A percentile compares a stretch with the other conserved stretches of the same genome.
phyloP scores from a whole-genome alignment of 2,888 invertebrate genomes.

The Druceiella hillmani region DNA sequence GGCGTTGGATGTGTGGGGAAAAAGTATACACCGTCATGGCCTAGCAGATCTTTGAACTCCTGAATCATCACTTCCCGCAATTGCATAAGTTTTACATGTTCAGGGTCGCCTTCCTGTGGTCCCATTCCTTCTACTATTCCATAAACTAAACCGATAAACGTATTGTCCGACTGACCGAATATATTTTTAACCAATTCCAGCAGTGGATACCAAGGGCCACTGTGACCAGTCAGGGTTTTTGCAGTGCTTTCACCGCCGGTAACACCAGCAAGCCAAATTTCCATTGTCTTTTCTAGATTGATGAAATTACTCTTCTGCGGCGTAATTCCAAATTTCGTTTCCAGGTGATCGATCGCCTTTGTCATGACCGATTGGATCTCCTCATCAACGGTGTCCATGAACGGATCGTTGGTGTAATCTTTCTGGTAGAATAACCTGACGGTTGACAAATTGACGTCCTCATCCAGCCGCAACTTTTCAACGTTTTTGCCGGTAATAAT shows the following conservation, averaged over 20 bases:
- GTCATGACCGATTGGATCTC: conserved; percentile 65
- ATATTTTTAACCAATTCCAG: conserved; percentile 70
- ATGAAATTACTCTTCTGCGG: conserved; percentile 55
- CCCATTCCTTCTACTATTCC: conserved; percentile 61
- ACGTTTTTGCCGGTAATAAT: conserved; percentile 62
- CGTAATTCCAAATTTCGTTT: too few species aligned
- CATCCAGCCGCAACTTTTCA: conserved; percentile 55
- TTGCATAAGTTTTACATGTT: conserved; percentile 54
- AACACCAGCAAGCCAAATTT: conserved; percentile 74
- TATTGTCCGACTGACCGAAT: conserved; percentile 72
- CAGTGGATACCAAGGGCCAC: conserved; percentile 55
- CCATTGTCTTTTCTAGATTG: conserved; percentile 57
- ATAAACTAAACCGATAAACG: conserved; percentile 72
- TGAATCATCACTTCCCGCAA: conserved; percentile 56
- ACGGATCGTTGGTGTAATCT: conserved; percentile 64
- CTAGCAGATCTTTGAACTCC: conserved; percentile 64
- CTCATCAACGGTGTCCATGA: conserved; percentile 66
- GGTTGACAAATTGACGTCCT: conserved; percentile 59
- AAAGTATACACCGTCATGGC: conserved; percentile 80
- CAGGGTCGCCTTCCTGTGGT: conserved; percentile 51
- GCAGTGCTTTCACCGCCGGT: conserved; percentile 58
- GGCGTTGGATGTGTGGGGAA: conserved; percentile 87
- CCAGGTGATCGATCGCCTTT: conserved; percentile 56
- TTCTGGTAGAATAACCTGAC: conserved; percentile 78
- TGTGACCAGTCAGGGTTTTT: conserved; percentile 58